Percentiles rank a stretch among this genome's conserved stretches.
Evolutionary conservation across 2,797 vertebrate species (phyloP).

Genomic region (Martes flavigula): DNA sequence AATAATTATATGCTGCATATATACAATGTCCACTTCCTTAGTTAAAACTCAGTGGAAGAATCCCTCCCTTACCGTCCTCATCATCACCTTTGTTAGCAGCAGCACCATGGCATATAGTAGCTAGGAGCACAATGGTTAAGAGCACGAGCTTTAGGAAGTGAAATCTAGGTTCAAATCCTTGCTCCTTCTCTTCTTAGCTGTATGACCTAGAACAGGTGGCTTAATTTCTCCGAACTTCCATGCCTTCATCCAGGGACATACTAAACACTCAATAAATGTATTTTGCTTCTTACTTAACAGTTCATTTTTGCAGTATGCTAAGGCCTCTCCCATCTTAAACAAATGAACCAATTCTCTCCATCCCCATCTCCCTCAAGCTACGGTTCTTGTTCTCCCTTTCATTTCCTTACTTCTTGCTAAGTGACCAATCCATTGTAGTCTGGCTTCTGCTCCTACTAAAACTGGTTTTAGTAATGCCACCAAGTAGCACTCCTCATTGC

Average conservation of each 20-base stretch:
- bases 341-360: neutral
- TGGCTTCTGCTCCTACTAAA: slow-evolving; percentile 27
- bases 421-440: neutral
- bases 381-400: neutral
- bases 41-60: neutral
- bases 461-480: neutral
- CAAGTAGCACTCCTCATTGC: neutral
- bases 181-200: neutral
- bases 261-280: neutral
- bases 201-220: neutral
- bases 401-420: neutral
- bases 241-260: neutral
- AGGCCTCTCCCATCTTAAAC: neutral
- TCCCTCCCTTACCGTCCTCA: neutral
- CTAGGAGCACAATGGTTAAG: too few species aligned
- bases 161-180: neutral
- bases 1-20: neutral
- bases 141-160: too few species aligned
- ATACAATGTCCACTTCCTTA: neutral
- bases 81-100: too few species aligned
- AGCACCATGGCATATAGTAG: too few species aligned
- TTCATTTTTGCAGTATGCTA: neutral
- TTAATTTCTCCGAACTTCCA: neutral
- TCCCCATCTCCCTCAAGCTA: neutral
- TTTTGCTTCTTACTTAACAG: neutral